A percentile compares a stretch with the other conserved stretches of the same genome.
phyloP scores from a whole-genome alignment of 2,113 vertebrate species.

The Spilogale gracilis region DNA sequence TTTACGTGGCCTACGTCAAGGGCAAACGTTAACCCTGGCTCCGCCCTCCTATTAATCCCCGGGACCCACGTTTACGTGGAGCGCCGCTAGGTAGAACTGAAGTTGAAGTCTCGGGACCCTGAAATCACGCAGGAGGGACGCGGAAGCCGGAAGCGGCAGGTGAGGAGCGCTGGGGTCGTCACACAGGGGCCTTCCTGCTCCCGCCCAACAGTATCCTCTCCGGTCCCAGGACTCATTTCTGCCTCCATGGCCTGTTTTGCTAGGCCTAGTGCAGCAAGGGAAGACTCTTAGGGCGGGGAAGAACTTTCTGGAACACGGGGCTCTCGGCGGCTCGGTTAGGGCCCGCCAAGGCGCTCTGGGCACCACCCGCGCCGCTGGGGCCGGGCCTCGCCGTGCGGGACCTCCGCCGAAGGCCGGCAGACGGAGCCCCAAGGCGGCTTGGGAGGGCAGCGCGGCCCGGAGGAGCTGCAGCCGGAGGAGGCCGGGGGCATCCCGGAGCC shows the following conservation, averaged over 20 bases:
- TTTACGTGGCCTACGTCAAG: neutral
- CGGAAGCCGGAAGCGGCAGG: fast-evolving
- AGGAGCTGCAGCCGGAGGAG: neutral
- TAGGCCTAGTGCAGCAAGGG: neutral
- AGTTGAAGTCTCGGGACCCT: neutral
- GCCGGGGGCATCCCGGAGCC: too few species aligned
- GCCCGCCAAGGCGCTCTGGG: neutral
- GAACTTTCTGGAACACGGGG: neutral
- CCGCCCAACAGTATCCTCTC: neutral
- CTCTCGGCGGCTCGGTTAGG: neutral
- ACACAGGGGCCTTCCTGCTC: too few species aligned
- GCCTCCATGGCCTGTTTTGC: neutral
- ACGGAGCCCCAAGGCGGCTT: neutral
- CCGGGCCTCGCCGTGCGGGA: neutral
- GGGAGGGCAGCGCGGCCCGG: neutral
- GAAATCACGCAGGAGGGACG: neutral
- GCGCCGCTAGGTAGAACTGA: neutral
- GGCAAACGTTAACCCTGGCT: too few species aligned
- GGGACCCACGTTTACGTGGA: neutral
- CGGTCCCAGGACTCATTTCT: neutral
- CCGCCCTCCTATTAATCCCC: neutral
- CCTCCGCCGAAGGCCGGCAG: fast-evolving
- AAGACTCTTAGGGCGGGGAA: fast-evolving
- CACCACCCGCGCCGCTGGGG: neutral
- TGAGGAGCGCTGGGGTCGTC: fast-evolving